These are phyloP conservation scores for Chydorus sphaericus DNA, from an alignment of 2,888 invertebrate genomes.

Conservation along the genomic window DNA sequence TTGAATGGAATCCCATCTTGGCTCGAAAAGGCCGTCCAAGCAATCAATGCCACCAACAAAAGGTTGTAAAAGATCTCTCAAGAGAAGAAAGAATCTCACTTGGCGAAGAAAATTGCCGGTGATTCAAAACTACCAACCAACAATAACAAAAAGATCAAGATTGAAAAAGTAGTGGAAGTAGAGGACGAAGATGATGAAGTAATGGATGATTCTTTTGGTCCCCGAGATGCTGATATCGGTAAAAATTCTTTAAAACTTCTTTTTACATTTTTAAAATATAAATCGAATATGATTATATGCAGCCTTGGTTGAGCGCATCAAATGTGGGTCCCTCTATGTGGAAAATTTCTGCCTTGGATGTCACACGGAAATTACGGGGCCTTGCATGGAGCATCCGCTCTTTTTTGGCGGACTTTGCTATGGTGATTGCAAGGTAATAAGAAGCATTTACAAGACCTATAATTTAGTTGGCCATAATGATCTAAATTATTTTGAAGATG, in stretches of 20 bases:
- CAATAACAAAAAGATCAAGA: no score
- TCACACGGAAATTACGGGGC: not conserved
- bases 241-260: not conserved
- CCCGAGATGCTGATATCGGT: not conserved
- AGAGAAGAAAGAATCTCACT: not conserved
- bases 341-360: conserved; percentile 1
- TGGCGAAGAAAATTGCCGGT: no score
- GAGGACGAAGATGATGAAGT: not conserved
- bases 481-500: not conserved
- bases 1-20: not conserved
- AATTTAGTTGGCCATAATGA: no score
- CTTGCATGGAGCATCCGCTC: not conserved
- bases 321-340: not conserved
- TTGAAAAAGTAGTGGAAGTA: no score
- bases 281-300: not conserved
- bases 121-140: no score
- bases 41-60: not conserved
- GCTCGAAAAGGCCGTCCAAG: not conserved
- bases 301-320: not conserved
- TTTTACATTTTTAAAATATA: no score
- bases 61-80: not conserved
- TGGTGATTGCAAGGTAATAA: not conserved
- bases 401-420: not conserved
- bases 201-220: not conserved
- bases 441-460: no score